Base-by-base conservation (phyloP, 1,140 invertebrate species). In the Leptinotarsa defecta region DNA sequence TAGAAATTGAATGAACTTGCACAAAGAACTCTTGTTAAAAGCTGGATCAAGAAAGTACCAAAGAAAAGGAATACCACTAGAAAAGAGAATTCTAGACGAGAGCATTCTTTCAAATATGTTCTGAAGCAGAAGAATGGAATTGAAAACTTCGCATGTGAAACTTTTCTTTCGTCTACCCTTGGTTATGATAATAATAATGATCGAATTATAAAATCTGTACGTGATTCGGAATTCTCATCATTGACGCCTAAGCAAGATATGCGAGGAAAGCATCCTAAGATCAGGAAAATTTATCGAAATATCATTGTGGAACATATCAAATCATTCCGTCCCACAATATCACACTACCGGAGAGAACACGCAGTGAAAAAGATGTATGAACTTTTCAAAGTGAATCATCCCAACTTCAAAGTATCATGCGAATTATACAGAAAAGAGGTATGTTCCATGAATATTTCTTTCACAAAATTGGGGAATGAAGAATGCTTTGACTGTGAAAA, bases 371-470 rank as follows among this genome's bases (percentile, higher is more conserved):
- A 61, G 24, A 75, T 77, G 74, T 63, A 69, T 72, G 20, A 67
- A 75, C 20, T 71, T 74, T 78, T 78, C 61, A 57, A 43, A 71
- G 48, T 64, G 43, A 76, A 76, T 6, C 19, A 76, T 76, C 71
- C 71, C 24, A 61, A 74, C 15, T 67, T 76, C 49, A 76, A 62
- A 24, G 62, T 49, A 24, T 76, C 71, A 34, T 76, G 74, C 61
- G 75, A 76, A 48, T 74, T 74, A 62, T 76, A 76, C 71, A 69
- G 75, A 68, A 65, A 74, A 48, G 22, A n/a, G 24, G 49, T 76
- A 57, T 57, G 19, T 67, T 17, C 6, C 13, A 73, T 74, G 75
- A 73, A 76, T 73, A 76, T 73, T 73, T 73, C 63, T 24, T 73
- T 76, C 27, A 68, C 62, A 15, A 27, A 27, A 27, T 27, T 27